Conservation (phyloP, 2,113 vertebrate genomes). For the Chrysemys picta region DNA sequence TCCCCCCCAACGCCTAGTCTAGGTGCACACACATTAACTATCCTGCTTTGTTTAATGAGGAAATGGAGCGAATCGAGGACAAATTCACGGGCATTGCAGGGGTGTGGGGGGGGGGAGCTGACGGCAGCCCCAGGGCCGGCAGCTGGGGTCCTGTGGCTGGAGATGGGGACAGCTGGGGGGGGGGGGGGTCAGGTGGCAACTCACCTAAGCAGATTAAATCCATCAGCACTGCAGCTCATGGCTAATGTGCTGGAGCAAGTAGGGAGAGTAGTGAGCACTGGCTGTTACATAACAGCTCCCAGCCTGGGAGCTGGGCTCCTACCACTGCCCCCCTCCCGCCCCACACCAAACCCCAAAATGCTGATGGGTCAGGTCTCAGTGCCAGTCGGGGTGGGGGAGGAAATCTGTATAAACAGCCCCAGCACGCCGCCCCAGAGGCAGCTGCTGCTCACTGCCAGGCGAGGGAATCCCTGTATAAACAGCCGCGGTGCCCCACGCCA, state of each 20-base stretch:
- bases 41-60: not conserved
- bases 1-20: not conserved
- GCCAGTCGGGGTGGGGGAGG: not conserved
- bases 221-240: not conserved
- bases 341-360: not conserved
- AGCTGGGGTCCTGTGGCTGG: not conserved
- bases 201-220: not conserved
- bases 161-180: not conserved
- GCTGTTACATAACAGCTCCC: not conserved
- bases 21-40: not conserved
- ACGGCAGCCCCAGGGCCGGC: not conserved
- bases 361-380: no score
- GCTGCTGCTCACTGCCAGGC: not conserved
- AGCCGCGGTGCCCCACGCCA: not conserved
- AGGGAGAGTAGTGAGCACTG: not conserved
- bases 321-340: not conserved
- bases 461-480: not conserved
- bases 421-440: no score
- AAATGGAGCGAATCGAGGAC: not conserved
- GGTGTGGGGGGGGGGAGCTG: not conserved
- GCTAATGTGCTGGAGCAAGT: not conserved
- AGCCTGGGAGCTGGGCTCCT: not conserved
- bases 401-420: no score
- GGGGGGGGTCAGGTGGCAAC: not conserved
- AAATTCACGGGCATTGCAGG: not conserved